Percentiles rank a stretch among this genome's conserved stretches.
Conservation (phyloP, 2,888 invertebrate species). For the Ischnus inquisitorius region DNA sequence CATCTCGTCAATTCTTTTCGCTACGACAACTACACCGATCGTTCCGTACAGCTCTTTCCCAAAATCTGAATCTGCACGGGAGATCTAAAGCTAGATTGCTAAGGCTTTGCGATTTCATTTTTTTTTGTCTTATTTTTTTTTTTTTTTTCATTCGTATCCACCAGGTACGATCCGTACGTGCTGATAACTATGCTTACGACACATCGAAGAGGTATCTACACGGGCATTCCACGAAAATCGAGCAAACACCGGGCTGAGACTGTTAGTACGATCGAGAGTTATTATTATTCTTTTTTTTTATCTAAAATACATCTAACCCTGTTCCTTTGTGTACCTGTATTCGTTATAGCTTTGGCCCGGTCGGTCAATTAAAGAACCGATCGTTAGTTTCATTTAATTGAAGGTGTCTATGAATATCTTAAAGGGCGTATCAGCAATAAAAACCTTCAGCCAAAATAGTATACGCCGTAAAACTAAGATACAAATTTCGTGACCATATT, state of each 20-base stretch:
- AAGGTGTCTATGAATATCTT: slow-evolving; percentile 2
- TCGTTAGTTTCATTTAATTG: background rate
- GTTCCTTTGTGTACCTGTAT: slow-evolving; percentile 51
- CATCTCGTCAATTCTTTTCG: slow-evolving; percentile 10
- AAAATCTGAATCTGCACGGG: slow-evolving; percentile 51
- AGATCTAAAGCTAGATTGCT: slow-evolving; percentile 65
- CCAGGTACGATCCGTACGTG: slow-evolving; percentile 74
- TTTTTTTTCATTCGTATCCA: slow-evolving; percentile 50
- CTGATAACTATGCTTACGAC: slow-evolving; percentile 57
- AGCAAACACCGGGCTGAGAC: slow-evolving; percentile 58
- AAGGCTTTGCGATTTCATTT: slow-evolving; percentile 55
- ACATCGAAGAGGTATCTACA: slow-evolving; percentile 63
- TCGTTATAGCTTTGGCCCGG: slow-evolving; percentile 34
- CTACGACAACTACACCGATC: slow-evolving; percentile 38
- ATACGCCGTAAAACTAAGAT: background rate
- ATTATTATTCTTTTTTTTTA: background rate
- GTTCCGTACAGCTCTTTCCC: slow-evolving; percentile 43
- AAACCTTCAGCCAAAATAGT: background rate
- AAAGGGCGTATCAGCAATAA: background rate
- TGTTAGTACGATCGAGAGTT: slow-evolving; percentile 25
- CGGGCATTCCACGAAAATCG: slow-evolving; percentile 71
- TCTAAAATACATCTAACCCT: slow-evolving; percentile 62
- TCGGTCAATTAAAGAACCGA: slow-evolving; percentile 17
- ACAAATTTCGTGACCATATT: background rate
- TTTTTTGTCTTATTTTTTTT: slow-evolving; percentile 15